Evolutionary conservation across 2,797 vertebrate genomes (phyloP), one percentile per base, ranked within the genome.

Genomic region (Fratercula arctica): DNA sequence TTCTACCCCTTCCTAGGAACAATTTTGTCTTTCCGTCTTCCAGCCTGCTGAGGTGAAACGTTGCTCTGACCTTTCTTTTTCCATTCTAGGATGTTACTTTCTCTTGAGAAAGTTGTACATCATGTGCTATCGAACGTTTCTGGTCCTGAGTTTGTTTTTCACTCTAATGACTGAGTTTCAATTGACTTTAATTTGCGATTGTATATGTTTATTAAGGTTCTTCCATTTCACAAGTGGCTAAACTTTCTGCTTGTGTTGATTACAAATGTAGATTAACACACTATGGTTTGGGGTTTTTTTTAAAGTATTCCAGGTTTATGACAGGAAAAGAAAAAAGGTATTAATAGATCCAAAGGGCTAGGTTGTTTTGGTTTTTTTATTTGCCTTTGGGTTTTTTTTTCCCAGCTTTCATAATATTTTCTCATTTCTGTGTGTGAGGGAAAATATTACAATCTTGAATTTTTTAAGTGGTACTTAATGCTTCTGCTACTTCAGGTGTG

Each of bases 381-480:
- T 51, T 48, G 9, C 14, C 10, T 33, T 41, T 54, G 8, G 1
- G 24, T 15, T 48, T 17, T 86, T 67, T 61, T 57, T 59, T 41
- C 20, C 50, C 46, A 70, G 57, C 20, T 90, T 92, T 93, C 85
- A 89, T 78, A 89, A 87, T 94, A 96, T 95, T 94, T 93, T 94
- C 70, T 75, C 92, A 86, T 81, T 95, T 94, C 54, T 81, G 7
- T 84, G 19, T 54, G 33, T 77, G 57, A 92, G 15, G 39, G 79
- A 95, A 97, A 96, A 96, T 94, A 96, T 86, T 94, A 87, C 54
- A 91, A 89, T 93, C 85, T 95, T 93, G 86, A 89, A 53, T 85
- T 83, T 93, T 87, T 89, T 35, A 92, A 96, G 95, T 91, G 92
- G 85, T 46, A 75, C 92, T 97, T 96, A 89, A 78, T 85, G 56